Base-by-base conservation (phyloP, 2,888 invertebrate species). In the Theristus sp. region DNA sequence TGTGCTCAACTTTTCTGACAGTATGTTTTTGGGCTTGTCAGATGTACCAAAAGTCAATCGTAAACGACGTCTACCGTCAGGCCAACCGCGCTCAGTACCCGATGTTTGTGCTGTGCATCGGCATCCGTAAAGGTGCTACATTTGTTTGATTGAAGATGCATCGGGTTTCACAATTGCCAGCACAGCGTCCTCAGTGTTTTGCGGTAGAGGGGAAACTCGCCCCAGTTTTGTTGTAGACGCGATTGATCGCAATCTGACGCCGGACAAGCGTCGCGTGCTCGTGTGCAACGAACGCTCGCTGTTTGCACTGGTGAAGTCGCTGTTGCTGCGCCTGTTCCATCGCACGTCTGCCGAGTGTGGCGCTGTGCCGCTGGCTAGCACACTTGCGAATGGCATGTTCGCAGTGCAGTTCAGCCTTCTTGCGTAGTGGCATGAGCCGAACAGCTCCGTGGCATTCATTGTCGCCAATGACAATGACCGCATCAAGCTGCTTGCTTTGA, bases 201-300 rank as follows among this genome's bases (percentile, higher is more conserved):
- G n/a, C n/a, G n/a, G n/a, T n/a, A n/a, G n/a, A n/a, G n/a, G n/a
- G 6, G 38, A 13, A 17, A 13, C 6, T 38, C 38, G 10, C 6
- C 6, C 17, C 17, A 38, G 6, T 17, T 17, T 54, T 27, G 6
- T 6, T 26, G 20, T 27, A 76, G 75, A 74, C 46, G 65, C 67
- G 31, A 85, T 94, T 25, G 96, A 96, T 79, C 84, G 96, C 0
- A 96, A 96, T 79, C 85, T 98, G 0, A 93, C 94, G 10, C 96
- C 96, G 6, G 96, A 98, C 76, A 98, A 98, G 77, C 81, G 96
- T 65, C 86, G 88, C 72, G 80, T 98, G 62, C 85, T 93, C 74
- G 63, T 67, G 29, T 29, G 56, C 24, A 56, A 67, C 31, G 68
- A 68, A 31, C 49, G 56, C 24, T 57, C 68, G 57, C 59, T 72